phyloP scores from a whole-genome alignment of 2,888 invertebrate species.

The Trypoxylon attenuatum region DNA sequence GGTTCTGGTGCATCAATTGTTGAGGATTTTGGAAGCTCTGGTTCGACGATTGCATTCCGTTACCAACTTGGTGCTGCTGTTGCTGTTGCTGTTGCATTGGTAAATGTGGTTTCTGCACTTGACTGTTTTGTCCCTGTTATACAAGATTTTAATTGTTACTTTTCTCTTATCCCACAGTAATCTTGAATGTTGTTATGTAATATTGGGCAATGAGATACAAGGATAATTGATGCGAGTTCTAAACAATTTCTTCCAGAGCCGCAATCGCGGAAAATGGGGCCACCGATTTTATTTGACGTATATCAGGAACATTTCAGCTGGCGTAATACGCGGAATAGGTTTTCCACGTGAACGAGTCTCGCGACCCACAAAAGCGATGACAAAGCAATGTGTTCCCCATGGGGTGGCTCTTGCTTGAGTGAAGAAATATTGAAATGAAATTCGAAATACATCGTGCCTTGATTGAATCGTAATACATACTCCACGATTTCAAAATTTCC shows the following conservation, averaged over 20 bases:
- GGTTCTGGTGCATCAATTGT: slow-evolving; percentile 66
- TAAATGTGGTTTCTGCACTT: slow-evolving; percentile 62
- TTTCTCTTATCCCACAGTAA: no score
- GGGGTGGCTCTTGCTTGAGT: neutral
- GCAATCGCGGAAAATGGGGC: slow-evolving; percentile 1
- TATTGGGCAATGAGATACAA: neutral
- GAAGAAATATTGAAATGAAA: neutral
- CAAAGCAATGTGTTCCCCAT: neutral
- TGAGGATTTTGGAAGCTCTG: slow-evolving; percentile 66
- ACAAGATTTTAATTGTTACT: no score
- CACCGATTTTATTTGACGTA: slow-evolving; percentile 5
- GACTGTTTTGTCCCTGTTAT: slow-evolving; percentile 50
- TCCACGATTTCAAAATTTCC: no score
- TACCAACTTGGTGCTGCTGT: slow-evolving; percentile 52
- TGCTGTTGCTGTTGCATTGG: no score
- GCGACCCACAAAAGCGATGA: neutral
- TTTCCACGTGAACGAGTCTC: neutral
- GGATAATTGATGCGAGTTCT: neutral
- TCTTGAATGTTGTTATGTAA: no score
- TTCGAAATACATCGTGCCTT: neutral
- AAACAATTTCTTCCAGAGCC: neutral
- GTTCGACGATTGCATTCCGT: slow-evolving; percentile 47
- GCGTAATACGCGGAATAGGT: neutral
- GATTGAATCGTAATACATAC: no score
- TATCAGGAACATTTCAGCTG: slow-evolving; percentile 13